Conservation (phyloP, 92 coral and sea anemone species). For the Palythoa grandis region DNA sequence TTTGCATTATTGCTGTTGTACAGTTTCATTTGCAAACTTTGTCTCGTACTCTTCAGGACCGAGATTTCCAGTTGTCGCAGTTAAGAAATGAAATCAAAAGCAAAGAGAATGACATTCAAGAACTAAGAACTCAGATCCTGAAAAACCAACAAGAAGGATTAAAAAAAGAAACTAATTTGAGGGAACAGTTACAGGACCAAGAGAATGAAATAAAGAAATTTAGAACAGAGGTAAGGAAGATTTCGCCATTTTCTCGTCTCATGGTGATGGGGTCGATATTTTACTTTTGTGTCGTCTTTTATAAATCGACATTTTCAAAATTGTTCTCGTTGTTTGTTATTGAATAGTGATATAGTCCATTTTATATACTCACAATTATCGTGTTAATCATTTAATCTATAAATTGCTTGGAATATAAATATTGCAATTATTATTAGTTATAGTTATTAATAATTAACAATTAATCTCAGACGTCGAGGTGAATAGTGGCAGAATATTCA, state of each 20-base stretch:
- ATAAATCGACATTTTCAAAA: too few relatives aligned
- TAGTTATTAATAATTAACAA: too few relatives aligned
- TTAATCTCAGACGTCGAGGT: too few relatives aligned
- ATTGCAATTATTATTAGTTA: too few relatives aligned
- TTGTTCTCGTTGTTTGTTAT: too few relatives aligned
- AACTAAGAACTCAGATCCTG: conserved; percentile 70
- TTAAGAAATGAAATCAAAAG: conserved; percentile 69
- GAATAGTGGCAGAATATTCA: too few relatives aligned
- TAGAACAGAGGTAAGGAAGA: conserved; percentile 66
- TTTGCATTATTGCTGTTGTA: neutral
- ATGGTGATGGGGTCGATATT: neutral
- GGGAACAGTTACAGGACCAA: conserved; percentile 68
- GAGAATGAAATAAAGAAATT: conserved; percentile 59
- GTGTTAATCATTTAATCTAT: too few relatives aligned
- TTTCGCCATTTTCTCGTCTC: neutral
- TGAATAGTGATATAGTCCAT: too few relatives aligned
- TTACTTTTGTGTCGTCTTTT: too few relatives aligned
- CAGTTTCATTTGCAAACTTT: neutral
- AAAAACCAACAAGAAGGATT: conserved; percentile 80
- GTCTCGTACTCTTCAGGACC: conserved; percentile 5
- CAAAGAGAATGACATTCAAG: conserved; percentile 68
- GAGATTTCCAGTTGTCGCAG: conserved; percentile 52
- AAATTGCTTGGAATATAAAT: too few relatives aligned
- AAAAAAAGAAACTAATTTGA: conserved; percentile 72
- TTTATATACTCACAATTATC: too few relatives aligned